Evolutionary conservation across 35 echinoderm and acorn worm genomes (phyloP), one percentile per base, ranked within the genome.

Genomic region (Heliocidaris erythrogramma): DNA sequence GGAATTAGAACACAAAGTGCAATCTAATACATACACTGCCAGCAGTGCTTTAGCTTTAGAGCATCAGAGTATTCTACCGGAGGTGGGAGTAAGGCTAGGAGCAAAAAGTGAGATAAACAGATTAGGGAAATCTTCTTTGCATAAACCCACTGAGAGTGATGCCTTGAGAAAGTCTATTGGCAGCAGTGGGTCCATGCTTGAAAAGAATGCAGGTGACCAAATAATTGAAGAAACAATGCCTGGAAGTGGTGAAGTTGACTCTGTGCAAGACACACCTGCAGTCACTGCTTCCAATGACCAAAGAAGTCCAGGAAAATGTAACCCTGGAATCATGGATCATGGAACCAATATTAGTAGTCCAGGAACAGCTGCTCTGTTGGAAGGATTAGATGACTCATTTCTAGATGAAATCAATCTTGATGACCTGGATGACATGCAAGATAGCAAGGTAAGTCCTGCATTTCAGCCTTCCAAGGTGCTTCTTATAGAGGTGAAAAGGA

Each of bases 281-380:
- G 13, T 31, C 32, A 49, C 84, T n/a, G 84, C 12, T 35, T 47
- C 69, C 29, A 85, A 78, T 27, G 88, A 24, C 16, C 32, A 12
- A 49, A 18, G 30, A 9, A 90, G 16, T 86, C 16, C 47, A 60
- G 52, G 30, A 60, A 49, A 89, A 85, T 29, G 86, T 48, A 13
- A 89, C 47, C 31, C 32, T 27, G 35, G 16, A 29, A 32, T 4
- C 17, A 48, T 27, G 1, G 31, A 59, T 59, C 65, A 78, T 78
- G 65, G 21, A 78, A 78, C 65, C 27, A 78, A 27, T 27, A 7
- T 78, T 7, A 78, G 4, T 5, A 94, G 95, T 90, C 95, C 93
- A 29, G 56, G 93, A 31, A 78, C 95, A 88, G 95, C 52, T 94
- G 93, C 85, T 69, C 92, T 96, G n/a, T 96, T 93, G 86, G 95